A percentile compares a stretch with the other conserved stretches of the same genome.
phyloP scores from a whole-genome alignment of 2,888 invertebrate genomes.

The Drepana falcataria region DNA sequence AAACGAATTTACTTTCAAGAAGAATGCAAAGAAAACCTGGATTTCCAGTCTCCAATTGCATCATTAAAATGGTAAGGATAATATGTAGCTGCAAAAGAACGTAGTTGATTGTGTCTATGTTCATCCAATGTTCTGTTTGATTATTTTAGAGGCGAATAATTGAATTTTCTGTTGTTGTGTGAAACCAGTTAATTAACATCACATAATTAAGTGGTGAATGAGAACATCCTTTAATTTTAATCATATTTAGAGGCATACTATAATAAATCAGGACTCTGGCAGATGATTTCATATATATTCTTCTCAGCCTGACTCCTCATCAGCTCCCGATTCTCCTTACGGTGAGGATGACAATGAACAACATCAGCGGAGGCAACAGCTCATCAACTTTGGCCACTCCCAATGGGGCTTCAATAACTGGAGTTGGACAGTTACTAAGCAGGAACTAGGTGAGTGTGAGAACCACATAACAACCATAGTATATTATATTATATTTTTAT shows the following conservation, averaged over 20 bases:
- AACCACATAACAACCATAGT: too few species aligned
- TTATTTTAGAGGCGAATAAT: background rate
- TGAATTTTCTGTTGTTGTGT: background rate
- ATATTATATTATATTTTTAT: too few species aligned
- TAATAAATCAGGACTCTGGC: background rate
- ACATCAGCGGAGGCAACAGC: slow-evolving; percentile 53
- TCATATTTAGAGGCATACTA: too few species aligned
- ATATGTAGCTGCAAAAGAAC: background rate
- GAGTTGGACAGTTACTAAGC: slow-evolving; percentile 71
- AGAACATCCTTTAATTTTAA: too few species aligned
- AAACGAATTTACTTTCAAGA: slow-evolving; percentile 4
- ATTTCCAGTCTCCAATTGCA: slow-evolving; percentile 63
- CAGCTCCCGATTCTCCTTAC: slow-evolving; percentile 19
- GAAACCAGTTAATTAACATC: too few species aligned
- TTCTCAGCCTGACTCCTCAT: slow-evolving; percentile 38
- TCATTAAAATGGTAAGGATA: slow-evolving; percentile 64
- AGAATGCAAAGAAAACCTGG: slow-evolving; percentile 69
- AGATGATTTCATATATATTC: background rate
- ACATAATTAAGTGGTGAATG: too few species aligned
- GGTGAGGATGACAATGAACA: slow-evolving; percentile 53
- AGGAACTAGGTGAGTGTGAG: slow-evolving; percentile 55
- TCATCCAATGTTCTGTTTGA: too few species aligned
- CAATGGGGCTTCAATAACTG: slow-evolving; percentile 76
- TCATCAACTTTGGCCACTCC: slow-evolving; percentile 70
- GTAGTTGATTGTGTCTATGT: background rate